These are phyloP conservation scores for Gymnocheta viridis DNA, from an alignment of 2,888 invertebrate species.

Conservation along the genomic window DNA sequence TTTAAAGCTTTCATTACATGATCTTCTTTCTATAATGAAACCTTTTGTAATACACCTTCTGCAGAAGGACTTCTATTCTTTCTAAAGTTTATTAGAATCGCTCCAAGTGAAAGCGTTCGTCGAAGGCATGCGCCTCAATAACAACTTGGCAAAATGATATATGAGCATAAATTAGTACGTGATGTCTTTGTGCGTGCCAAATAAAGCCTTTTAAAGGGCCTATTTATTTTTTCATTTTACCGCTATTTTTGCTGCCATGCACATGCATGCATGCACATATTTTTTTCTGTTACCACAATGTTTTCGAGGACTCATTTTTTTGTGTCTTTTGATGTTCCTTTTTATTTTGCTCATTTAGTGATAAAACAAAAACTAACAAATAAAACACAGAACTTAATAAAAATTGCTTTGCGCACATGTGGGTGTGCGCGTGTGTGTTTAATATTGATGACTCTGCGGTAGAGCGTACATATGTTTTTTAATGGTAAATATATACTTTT, in stretches of 20 bases:
- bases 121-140: too few relatives aligned
- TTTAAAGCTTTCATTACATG: too few relatives aligned
- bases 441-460: conserved; percentile 34
- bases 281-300: conserved; percentile 5
- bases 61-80: too few relatives aligned
- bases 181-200: too few relatives aligned
- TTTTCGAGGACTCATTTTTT: conserved; percentile 1
- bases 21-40: too few relatives aligned
- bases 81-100: too few relatives aligned
- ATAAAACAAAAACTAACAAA: not conserved
- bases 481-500: not conserved
- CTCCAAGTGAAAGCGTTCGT: too few relatives aligned
- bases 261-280: too few relatives aligned
- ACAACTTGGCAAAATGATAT: too few relatives aligned
- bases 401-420: not conserved
- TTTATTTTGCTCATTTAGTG: conserved; percentile 37
- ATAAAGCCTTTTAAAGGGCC: too few relatives aligned
- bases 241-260: conserved; percentile 22
- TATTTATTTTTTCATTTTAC: conserved; percentile 3
- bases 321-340: conserved; percentile 15
- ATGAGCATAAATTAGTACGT: too few relatives aligned
- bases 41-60: too few relatives aligned
- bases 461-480: conserved; percentile 6
- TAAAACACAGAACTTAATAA: not conserved
- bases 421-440: not conserved